Evolutionary conservation across 2,888 invertebrate genomes (phyloP), one percentile per base, ranked within the genome.

Genomic region (Sclerodermus sp.): DNA sequence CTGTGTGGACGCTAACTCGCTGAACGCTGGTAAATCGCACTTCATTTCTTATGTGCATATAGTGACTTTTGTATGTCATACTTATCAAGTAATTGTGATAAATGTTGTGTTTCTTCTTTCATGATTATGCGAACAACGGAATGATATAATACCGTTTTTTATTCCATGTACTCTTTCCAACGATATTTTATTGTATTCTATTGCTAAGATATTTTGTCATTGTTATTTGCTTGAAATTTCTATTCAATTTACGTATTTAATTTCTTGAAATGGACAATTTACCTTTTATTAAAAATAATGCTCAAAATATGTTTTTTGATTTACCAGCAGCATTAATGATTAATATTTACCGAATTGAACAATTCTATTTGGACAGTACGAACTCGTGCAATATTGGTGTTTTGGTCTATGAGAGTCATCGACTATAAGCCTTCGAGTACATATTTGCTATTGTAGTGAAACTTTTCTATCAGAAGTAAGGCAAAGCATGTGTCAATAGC

Each of bases 351-450:
- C 41, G 47, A 37, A 38, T 38, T 48, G 34, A 48, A 38, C 37
- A 46, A 18, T n/a, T n/a, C 12, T 13, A 34, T 34, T 30, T 4
- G 12, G 34, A n/a, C 4, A 34, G 4, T 34, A 34, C 34, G 12
- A 8, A 48, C 42, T 50, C 40, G 59, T 57, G 55, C 52, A 57
- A 51, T 59, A 59, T 57, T 47, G 49, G 47, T 53, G 45, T 43
- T 59, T 59, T 47, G 52, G 41, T 16, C 17, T 14, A 23, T 23
- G 23, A 23, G n/a, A n/a, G n/a, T n/a, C n/a, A n/a, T n/a, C n/a
- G n/a, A n/a, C n/a, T n/a, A n/a, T n/a, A n/a, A n/a, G n/a, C n/a
- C n/a, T n/a, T n/a, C n/a, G n/a, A 23, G 23, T 23, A 23, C 23
- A 23, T 23, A 5, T 23, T 23, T 8, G 23, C 23, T 23, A 23